Percentiles rank a stretch among this genome's conserved stretches.
These are phyloP conservation scores for Gymnoscelis rufifasciata DNA, from an alignment of 2,888 invertebrate genomes.

Conservation along the genomic window DNA sequence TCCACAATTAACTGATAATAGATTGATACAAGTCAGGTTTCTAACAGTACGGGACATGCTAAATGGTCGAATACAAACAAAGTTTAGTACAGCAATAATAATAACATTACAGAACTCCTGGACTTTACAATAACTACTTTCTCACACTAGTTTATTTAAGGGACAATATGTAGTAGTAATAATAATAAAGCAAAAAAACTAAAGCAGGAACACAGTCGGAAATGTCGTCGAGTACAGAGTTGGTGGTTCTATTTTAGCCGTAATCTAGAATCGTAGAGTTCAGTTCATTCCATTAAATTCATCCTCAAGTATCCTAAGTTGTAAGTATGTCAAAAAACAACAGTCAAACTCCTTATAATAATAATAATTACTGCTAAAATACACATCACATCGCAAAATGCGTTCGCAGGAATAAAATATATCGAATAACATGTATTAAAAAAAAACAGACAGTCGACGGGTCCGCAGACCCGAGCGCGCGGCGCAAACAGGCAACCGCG, in stretches of 20 bases:
- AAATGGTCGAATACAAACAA: conserved; percentile 73
- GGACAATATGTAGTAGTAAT: conserved; percentile 73
- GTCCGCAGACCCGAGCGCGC: conserved; percentile 56
- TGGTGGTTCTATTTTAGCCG: conserved; percentile 72
- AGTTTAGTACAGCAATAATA: conserved; percentile 67
- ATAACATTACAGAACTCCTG: conserved; percentile 74
- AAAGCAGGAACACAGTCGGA: conserved; percentile 78
- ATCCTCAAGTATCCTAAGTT: conserved; percentile 73
- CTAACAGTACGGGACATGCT: conserved; percentile 75
- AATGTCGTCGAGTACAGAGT: conserved; percentile 71
- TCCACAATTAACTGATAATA: conserved; percentile 79
- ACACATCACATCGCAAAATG: conserved; percentile 86
- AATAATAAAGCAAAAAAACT: conserved; percentile 77
- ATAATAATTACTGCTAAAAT: conserved; percentile 81
- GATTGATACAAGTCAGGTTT: conserved; percentile 75
- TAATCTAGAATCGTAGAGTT: conserved; percentile 60
- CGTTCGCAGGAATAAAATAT: conserved; percentile 89
- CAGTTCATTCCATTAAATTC: conserved; percentile 66
- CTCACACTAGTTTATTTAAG: conserved; percentile 76
- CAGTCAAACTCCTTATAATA: conserved; percentile 79
- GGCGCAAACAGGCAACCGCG: conserved; percentile 77
- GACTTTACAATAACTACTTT: conserved; percentile 75
- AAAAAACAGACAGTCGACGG: conserved; percentile 76
- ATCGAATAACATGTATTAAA: conserved; percentile 82
- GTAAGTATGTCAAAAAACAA: conserved; percentile 80